Conservation (phyloP, 2,888 invertebrate species). For the Geotrupes spiniger region DNA sequence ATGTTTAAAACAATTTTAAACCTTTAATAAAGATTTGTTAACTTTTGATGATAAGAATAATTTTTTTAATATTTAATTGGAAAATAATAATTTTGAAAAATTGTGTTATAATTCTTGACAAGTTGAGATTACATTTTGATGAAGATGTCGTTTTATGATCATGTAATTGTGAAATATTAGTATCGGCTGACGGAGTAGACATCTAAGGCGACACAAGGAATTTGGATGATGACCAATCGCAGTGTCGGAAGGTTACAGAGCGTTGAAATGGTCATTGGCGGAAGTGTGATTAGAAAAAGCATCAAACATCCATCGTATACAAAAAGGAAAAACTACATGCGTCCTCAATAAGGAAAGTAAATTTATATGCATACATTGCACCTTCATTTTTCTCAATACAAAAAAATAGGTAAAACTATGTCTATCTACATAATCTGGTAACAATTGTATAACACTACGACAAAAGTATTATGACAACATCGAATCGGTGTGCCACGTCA, state of each 20-base stretch:
- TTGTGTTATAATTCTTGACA: too few relatives aligned
- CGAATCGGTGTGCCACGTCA: slow-evolving; percentile 39
- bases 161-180: slow-evolving; percentile 5
- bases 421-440: slow-evolving; percentile 48
- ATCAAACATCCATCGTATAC: slow-evolving; percentile 37
- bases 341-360: slow-evolving; percentile 18
- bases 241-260: slow-evolving; percentile 33
- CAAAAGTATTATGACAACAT: slow-evolving; percentile 49
- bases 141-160: too few relatives aligned
- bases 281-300: slow-evolving; percentile 35
- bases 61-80: too few relatives aligned
- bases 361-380: slow-evolving; percentile 3
- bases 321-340: slow-evolving; percentile 37
- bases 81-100: too few relatives aligned
- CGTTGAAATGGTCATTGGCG: slow-evolving; percentile 24
- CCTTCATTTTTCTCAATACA: slow-evolving; percentile 24
- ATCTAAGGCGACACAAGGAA: slow-evolving; percentile 46
- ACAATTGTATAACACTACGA: slow-evolving; percentile 36
- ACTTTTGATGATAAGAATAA: too few relatives aligned
- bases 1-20: too few relatives aligned
- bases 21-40: too few relatives aligned
- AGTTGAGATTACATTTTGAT: too few relatives aligned
- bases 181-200: slow-evolving; percentile 26
- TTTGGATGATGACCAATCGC: slow-evolving; percentile 51
- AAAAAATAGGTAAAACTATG: slow-evolving; percentile 48